Base-by-base conservation (phyloP, 2,113 vertebrate species). In the Pitta sordida region DNA sequence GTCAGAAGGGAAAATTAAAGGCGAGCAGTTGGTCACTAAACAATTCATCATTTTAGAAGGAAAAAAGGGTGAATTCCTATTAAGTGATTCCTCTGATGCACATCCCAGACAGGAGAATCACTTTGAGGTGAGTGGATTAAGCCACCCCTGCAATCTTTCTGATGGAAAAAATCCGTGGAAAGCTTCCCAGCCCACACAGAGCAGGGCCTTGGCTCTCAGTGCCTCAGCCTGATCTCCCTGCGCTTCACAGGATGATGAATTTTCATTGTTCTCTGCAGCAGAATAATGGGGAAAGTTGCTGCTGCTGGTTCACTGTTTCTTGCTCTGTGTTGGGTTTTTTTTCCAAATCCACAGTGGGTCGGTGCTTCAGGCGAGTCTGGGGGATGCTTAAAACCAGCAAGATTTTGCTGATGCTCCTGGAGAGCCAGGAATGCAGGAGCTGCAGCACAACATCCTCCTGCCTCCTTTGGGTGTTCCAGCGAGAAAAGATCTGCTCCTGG, bases 41-140 rank as follows among this genome's bases (percentile, higher is more conserved):
- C 37, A 58, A 65, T 49, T 58, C 37, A n/a, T 77, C 1, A 56
- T 87, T 90, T 76, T 10, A 34, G 29, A 63, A 53, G 51, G 9
- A 22, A 74, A 82, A 29, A 1, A 6, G 39, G 59, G 52, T 13
- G 32, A 59, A 56, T 83, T 15, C 18, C 39, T 41, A 41, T 10
- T 10, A 41, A 41, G 10, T 41, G 56, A 34, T 52, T 88, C 37
- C 41, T 65, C 64, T 15, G 55, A 34, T 55, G 39, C 2, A 3
- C 27, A 29, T 52, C 58, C 76, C 80, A 63, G 80, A 43, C 24
- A 39, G 63, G 32, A 73, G 34, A 77, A 41, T 37, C 41, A 34
- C 48, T 37, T 34, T n/a, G 83, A 86, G 73, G 34, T 65, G 93
- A 85, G 77, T 84, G 63, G 55, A 64, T 85, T 27, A 34, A 89